Evolutionary conservation across 2,113 vertebrate species (phyloP).

Genomic region (Pedionomus torquatus): DNA sequence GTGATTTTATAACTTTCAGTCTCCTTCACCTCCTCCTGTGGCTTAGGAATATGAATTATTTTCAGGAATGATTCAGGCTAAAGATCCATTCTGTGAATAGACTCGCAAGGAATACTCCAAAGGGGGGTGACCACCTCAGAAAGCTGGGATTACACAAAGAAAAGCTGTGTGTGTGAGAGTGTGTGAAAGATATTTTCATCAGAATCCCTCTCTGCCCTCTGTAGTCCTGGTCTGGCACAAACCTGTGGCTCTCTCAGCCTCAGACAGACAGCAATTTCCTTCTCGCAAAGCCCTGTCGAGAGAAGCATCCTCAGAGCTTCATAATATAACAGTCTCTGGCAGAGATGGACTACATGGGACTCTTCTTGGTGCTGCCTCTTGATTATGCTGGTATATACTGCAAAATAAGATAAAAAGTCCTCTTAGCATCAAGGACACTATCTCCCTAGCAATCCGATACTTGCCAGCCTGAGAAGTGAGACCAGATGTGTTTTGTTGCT

Average conservation of each 20-base stretch:
- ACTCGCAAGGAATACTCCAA: background rate
- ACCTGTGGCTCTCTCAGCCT: background rate
- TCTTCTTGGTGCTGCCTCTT: background rate
- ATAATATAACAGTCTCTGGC: background rate
- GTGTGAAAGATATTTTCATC: background rate
- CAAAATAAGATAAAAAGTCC: conserved; percentile 36
- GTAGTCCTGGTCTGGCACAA: background rate
- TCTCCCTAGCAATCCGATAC: background rate
- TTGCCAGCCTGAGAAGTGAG: conserved; percentile 3
- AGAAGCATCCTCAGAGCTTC: background rate
- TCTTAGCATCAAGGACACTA: conserved; percentile 27
- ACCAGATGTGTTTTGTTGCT: conserved; percentile 51
- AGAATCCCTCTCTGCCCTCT: background rate
- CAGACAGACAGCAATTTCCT: background rate
- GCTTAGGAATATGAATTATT: background rate
- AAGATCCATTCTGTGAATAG: background rate
- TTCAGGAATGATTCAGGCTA: background rate
- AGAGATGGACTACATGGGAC: background rate
- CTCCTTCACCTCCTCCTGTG: background rate
- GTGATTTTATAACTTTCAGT: background rate
- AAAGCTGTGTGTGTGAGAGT: background rate
- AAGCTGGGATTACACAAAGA: background rate
- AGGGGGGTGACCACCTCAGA: background rate
- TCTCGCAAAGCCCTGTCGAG: background rate
- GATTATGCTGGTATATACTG: background rate